These are phyloP conservation scores for Gymnocypris eckloni DNA, from an alignment of 2,797 vertebrate genomes.

Conservation along the genomic window DNA sequence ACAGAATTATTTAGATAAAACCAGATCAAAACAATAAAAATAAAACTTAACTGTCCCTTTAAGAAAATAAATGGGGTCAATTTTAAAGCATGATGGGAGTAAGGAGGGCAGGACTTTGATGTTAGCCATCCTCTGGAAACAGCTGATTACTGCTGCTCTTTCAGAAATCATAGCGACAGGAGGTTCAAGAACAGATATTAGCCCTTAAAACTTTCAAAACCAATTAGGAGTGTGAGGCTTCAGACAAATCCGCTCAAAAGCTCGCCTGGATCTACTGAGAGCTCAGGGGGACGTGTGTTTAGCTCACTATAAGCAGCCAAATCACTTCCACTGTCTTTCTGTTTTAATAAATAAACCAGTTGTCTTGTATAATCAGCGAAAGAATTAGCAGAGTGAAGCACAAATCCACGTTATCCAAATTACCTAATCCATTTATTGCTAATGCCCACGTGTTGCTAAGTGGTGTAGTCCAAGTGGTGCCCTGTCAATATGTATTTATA, in stretches of 20 bases:
- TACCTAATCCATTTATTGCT: conserved; percentile 36
- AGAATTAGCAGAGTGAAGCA: conserved; percentile 34
- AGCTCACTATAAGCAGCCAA: conserved; percentile 22
- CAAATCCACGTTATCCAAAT: conserved; percentile 33
- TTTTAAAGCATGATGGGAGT: conserved; percentile 22
- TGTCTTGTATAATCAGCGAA: conserved; percentile 43
- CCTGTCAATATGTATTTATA: conserved; percentile 39
- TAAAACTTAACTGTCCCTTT: background rate
- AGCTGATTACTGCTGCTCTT: background rate
- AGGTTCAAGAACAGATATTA: conserved; percentile 29
- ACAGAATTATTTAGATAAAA: too few species aligned
- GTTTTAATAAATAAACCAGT: conserved; percentile 44
- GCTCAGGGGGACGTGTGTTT: conserved; percentile 26
- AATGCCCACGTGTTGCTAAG: conserved; percentile 44
- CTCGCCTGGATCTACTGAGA: conserved; percentile 6
- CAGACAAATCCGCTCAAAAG: conserved; percentile 10
- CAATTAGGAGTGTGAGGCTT: conserved; percentile 25
- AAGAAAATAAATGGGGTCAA: background rate
- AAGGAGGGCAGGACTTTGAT: background rate
- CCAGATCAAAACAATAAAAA: too few species aligned
- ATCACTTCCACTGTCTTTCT: conserved; percentile 39
- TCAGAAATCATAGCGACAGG: background rate
- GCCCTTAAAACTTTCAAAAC: conserved; percentile 29
- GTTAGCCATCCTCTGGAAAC: background rate
- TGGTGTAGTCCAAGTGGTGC: conserved; percentile 25